Evolutionary conservation across 2,888 invertebrate species (phyloP).

Genomic region (Acleris laterana): DNA sequence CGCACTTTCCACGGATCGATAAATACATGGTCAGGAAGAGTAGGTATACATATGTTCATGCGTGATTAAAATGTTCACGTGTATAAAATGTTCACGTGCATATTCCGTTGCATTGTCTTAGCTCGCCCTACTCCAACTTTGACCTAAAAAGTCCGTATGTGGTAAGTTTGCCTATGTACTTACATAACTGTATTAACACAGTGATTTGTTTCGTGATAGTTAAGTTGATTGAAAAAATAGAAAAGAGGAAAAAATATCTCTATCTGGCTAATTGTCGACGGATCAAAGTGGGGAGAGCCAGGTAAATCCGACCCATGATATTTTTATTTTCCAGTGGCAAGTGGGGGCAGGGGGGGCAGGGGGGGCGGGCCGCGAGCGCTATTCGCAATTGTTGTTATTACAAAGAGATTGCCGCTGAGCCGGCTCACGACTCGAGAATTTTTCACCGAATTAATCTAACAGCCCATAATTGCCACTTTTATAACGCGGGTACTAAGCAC

Average conservation of each 20-base stretch:
- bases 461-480: constrained; percentile 58
- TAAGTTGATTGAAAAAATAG: constrained; percentile 45
- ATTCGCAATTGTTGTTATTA: constrained; percentile 83
- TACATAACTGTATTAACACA: background rate
- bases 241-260: constrained; percentile 77
- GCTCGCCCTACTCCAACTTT: too few relatives aligned
- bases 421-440: constrained; percentile 69
- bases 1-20: too few relatives aligned
- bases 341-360: constrained; percentile 52
- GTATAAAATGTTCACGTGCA: too few relatives aligned
- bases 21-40: too few relatives aligned
- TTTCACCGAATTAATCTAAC: constrained; percentile 68
- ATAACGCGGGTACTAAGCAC: constrained; percentile 23
- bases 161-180: too few relatives aligned
- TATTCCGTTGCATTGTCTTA: too few relatives aligned
- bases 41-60: too few relatives aligned
- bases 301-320: constrained; percentile 71
- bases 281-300: constrained; percentile 71
- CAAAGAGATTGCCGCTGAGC: constrained; percentile 79
- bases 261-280: constrained; percentile 77
- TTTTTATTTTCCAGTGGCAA: constrained; percentile 57
- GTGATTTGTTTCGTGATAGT: background rate
- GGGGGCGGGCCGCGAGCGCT: constrained; percentile 68
- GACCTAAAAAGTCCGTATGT: too few relatives aligned
- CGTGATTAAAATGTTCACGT: too few relatives aligned